These are phyloP conservation scores for Mamestra configurata DNA, from an alignment of 1,140 invertebrate genomes.

Conservation along the genomic window DNA sequence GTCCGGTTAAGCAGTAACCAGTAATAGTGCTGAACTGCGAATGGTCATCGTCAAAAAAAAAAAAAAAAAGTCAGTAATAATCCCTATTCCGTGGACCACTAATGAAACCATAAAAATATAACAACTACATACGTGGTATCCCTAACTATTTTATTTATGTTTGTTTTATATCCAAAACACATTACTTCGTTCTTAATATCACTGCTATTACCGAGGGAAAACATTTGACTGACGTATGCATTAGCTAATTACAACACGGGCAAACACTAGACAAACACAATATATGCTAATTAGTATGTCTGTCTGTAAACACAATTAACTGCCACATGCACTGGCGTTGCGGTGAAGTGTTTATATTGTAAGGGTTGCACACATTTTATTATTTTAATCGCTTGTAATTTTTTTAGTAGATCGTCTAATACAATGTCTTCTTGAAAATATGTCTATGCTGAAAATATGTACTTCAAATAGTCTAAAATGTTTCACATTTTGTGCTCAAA, in stretches of 20 bases:
- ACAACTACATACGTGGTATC: too few relatives aligned
- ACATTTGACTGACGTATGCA: conserved; percentile 21
- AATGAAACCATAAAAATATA: too few relatives aligned
- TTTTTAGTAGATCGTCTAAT: neutral
- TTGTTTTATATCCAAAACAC: neutral
- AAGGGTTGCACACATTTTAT: neutral
- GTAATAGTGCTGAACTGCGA: too few relatives aligned
- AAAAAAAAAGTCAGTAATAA: too few relatives aligned
- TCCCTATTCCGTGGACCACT: too few relatives aligned
- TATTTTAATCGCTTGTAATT: neutral
- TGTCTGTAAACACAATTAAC: conserved; percentile 18
- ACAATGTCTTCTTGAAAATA: too few relatives aligned
- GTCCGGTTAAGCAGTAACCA: too few relatives aligned
- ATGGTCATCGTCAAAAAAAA: too few relatives aligned
- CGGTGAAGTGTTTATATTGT: neutral
- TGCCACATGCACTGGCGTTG: neutral
- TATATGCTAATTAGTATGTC: conserved; percentile 22
- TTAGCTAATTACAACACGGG: conserved; percentile 16
- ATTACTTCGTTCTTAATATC: neutral
- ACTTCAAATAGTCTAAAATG: too few relatives aligned
- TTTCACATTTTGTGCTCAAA: too few relatives aligned
- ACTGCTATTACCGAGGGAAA: neutral
- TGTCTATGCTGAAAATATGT: too few relatives aligned
- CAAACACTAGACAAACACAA: neutral
- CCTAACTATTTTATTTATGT: too few relatives aligned